These are phyloP conservation scores for Melanargia galathea DNA, from an alignment of 2,888 invertebrate species.

Conservation along the genomic window DNA sequence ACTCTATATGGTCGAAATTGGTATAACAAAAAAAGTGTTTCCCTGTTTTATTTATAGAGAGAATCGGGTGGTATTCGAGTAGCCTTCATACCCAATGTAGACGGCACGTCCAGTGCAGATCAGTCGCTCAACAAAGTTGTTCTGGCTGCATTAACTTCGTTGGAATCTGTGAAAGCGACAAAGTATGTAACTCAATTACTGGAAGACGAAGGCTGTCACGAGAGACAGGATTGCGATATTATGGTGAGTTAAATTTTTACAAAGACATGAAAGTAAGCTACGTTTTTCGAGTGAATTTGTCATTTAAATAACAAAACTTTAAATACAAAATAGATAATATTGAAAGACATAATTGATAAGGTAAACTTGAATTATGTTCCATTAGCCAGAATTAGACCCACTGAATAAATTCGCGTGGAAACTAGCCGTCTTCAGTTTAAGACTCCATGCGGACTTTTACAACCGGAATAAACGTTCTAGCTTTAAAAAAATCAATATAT, in stretches of 20 bases:
- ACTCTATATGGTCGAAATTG: too few relatives aligned
- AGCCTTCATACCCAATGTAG: slow-evolving; percentile 87
- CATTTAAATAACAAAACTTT: too few relatives aligned
- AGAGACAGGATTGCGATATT: slow-evolving; percentile 79
- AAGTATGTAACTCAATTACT: slow-evolving; percentile 82
- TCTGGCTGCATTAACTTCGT: slow-evolving; percentile 84
- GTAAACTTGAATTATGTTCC: background rate
- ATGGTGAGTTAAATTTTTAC: slow-evolving; percentile 62
- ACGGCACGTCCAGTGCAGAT: slow-evolving; percentile 67
- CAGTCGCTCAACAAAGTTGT: slow-evolving; percentile 86
- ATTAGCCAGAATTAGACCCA: too few relatives aligned
- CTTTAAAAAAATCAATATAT: too few relatives aligned
- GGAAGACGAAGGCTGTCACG: slow-evolving; percentile 79
- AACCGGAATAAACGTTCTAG: too few relatives aligned
- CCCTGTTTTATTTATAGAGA: slow-evolving; percentile 60
- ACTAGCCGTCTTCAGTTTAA: too few relatives aligned
- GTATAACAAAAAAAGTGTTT: too few relatives aligned
- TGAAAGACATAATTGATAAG: background rate
- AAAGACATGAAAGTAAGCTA: background rate
- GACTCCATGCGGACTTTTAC: too few relatives aligned
- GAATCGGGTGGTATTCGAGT: slow-evolving; percentile 86
- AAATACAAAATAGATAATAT: background rate
- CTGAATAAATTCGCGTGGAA: too few relatives aligned
- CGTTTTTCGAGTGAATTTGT: background rate
- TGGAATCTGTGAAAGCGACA: slow-evolving; percentile 82